Evolutionary conservation across 2,797 vertebrate genomes (phyloP).

Genomic region (Hybognathus amarus): DNA sequence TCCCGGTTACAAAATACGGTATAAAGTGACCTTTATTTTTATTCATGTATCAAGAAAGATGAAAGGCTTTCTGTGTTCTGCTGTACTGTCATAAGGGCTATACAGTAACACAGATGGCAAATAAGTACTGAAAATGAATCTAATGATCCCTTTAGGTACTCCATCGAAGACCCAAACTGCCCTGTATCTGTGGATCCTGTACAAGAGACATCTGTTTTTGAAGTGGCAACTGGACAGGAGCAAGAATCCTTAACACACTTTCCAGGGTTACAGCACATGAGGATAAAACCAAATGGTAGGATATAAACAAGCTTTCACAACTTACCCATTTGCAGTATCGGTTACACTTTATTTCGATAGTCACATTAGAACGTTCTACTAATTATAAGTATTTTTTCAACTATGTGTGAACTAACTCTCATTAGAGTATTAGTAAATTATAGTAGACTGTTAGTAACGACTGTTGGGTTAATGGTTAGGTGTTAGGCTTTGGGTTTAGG

Average conservation of each 20-base stretch:
- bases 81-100: not conserved
- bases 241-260: slow-evolving; percentile 63
- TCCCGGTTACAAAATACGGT: slow-evolving; percentile 80
- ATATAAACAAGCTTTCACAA: not conserved
- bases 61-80: not conserved
- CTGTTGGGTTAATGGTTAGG: too few relatives aligned
- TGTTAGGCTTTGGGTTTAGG: too few relatives aligned
- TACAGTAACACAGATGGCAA: not conserved
- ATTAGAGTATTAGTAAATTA: too few relatives aligned
- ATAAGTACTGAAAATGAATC: not conserved
- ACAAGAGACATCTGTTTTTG: slow-evolving; percentile 71
- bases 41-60: not conserved
- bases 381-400: too few relatives aligned
- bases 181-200: slow-evolving; percentile 68
- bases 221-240: slow-evolving; percentile 76
- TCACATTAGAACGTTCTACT: too few relatives aligned
- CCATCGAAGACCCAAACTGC: slow-evolving; percentile 70
- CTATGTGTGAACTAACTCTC: too few relatives aligned
- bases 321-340: not conserved
- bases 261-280: slow-evolving; percentile 76
- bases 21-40: slow-evolving; percentile 24
- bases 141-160: slow-evolving; percentile 67
- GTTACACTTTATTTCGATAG: too few relatives aligned
- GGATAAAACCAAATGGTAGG: slow-evolving; percentile 67
- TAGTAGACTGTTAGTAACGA: too few relatives aligned